Base-by-base conservation (phyloP, 1,140 invertebrate genomes). In the Piezodorus guildinii region DNA sequence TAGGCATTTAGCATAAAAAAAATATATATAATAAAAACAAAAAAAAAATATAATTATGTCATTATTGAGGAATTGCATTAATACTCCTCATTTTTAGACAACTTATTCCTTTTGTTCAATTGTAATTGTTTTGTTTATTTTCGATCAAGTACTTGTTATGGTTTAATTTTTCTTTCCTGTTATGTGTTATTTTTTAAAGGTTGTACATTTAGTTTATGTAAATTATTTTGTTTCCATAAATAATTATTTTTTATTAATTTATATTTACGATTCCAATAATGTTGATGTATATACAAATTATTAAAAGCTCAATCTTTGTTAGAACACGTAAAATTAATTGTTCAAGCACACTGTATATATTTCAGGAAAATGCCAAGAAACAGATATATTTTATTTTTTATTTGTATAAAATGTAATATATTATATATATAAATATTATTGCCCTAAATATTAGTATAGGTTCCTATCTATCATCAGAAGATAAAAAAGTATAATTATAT, bases 321-420 rank as follows among this genome's bases (percentile, higher is more conserved):
- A 34, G 8, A 34, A 58, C 54, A 58, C n/a, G 54, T 58, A 27
- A 21, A 27, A 58, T 34, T 16, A 58, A 27, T 58, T 27, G 21
- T 58, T 58, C 54, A 58, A 58, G 54, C 54, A 58, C 54, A 58
- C 6, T 58, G 54, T 58, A 58, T n/a, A 58, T 58, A 58, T 23
- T 27, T 58, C 21, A 58, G 54, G 23, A 34, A 27, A 34, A 58
- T 58, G 54, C 46, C 46, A 49, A 49, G 46, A 49, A 19, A 49
- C 21, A 49, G 21, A 49, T 19, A 19, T 49, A 21, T 49, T 49
- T 49, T 49, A 49, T 49, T 49, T 49, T 49, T 17, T 49, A 49
- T 21, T 49, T 49, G 46, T 49, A 49, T 19, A 49, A 49, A 49
- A 49, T 39, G 34, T 39, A 39, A 39, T 39, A 39, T 39, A n/a